Evolutionary conservation across 2,797 vertebrate species (phyloP).

Genomic region (Clarias pachynema): DNA sequence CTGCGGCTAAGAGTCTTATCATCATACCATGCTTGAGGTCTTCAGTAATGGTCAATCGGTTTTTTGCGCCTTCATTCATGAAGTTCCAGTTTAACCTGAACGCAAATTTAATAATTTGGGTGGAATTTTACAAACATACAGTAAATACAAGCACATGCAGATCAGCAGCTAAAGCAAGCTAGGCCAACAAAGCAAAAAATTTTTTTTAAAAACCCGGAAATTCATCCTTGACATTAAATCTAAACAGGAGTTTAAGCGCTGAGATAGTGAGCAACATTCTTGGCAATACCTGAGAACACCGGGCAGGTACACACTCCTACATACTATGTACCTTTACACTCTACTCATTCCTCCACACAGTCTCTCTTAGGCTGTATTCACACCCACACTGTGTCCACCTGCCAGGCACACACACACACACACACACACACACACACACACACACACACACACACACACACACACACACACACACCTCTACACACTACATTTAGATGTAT

Average conservation of each 20-base stretch:
- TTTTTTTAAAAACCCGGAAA: not conserved
- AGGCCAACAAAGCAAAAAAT: not conserved
- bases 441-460: not conserved
- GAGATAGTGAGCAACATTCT: not conserved
- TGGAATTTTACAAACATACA: not conserved
- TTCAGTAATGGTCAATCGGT: too few relatives aligned
- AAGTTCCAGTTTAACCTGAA: too few relatives aligned
- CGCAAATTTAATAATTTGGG: not conserved
- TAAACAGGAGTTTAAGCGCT: not conserved
- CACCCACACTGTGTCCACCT: not conserved
- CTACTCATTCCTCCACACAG: not conserved
- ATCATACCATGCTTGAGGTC: too few relatives aligned
- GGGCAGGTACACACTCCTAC: slow-evolving; percentile 16
- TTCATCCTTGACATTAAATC: not conserved
- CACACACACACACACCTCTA: not conserved
- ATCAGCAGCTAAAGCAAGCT: not conserved
- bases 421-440: not conserved
- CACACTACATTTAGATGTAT: not conserved
- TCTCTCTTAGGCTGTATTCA: not conserved
- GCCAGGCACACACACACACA: not conserved
- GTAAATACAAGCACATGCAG: not conserved
- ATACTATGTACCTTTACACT: not conserved
- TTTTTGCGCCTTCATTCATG: too few relatives aligned
- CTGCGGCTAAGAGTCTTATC: too few relatives aligned
- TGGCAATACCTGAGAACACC: not conserved